Percentiles rank a stretch among this genome's conserved stretches.
phyloP scores from a whole-genome alignment of 1,140 invertebrate genomes.

The Globodera rostochiensis region DNA sequence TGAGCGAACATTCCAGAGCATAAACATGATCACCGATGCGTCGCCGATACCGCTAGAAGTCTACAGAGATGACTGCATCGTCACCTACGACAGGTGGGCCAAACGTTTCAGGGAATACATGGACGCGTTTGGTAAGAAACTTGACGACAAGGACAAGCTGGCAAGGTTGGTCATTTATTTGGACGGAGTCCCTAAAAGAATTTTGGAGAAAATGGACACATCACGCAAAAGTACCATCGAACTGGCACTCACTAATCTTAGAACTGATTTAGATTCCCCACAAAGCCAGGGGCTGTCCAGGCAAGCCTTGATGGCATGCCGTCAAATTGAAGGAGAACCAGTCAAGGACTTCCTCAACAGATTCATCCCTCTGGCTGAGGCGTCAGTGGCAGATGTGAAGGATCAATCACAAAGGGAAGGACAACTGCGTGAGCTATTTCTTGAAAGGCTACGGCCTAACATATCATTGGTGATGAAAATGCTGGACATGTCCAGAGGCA shows the following conservation, averaged over 20 bases:
- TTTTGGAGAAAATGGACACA: neutral
- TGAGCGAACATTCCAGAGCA: neutral
- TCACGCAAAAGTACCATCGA: neutral
- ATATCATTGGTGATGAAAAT: constrained; percentile 6
- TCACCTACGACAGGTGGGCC: neutral
- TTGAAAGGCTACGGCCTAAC: neutral
- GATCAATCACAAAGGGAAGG: neutral
- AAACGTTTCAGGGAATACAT: constrained; percentile 8
- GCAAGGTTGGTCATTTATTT: neutral
- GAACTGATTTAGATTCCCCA: neutral
- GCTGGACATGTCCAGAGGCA: neutral
- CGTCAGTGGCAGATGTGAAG: neutral
- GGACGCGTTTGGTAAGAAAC: neutral
- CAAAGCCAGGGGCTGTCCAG: neutral
- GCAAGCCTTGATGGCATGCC: neutral
- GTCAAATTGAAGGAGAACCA: neutral
- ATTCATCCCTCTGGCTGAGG: constrained; percentile 6
- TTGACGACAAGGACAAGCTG: neutral
- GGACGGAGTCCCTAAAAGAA: neutral
- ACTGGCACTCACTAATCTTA: neutral
- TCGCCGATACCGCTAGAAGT: neutral
- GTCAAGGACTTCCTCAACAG: neutral
- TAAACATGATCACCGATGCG: neutral
- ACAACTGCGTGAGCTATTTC: neutral
- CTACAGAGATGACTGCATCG: constrained; percentile 4